Conservation (phyloP, 2,113 vertebrate species). For the Lates calcarifer region DNA sequence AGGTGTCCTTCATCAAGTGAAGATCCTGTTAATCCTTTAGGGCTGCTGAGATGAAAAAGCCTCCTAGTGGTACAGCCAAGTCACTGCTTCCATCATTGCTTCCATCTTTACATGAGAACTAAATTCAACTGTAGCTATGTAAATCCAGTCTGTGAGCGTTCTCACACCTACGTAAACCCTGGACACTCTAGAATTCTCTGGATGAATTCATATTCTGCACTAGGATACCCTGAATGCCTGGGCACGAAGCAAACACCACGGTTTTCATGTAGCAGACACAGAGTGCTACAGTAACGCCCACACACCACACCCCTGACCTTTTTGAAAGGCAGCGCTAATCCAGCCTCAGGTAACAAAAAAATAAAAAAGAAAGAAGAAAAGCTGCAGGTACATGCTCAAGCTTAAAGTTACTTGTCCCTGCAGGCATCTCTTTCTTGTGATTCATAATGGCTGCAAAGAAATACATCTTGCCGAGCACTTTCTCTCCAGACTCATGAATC, state of each 20-base stretch:
- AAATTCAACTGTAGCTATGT: neutral
- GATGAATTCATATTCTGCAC: constrained; percentile 11
- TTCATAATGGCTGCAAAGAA: constrained; percentile 47
- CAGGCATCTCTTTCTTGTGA: constrained; percentile 63
- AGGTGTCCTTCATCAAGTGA: constrained; percentile 25
- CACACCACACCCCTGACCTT: constrained; percentile 63
- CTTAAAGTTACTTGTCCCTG: constrained; percentile 69
- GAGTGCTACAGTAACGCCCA: constrained; percentile 52
- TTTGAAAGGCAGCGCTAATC: constrained; percentile 53
- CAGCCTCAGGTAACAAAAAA: constrained; percentile 47
- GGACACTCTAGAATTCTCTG: neutral
- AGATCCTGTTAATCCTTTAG: constrained; percentile 26
- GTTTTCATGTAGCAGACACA: constrained; percentile 48
- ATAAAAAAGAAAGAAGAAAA: neutral
- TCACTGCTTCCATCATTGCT: constrained; percentile 9
- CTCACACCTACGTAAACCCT: neutral
- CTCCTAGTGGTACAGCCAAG: constrained; percentile 24
- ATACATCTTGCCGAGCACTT: constrained; percentile 45
- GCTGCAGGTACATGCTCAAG: constrained; percentile 63
- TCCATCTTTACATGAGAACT: neutral
- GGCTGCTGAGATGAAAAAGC: constrained; percentile 10
- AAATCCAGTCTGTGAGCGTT: neutral
- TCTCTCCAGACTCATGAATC: constrained; percentile 21
- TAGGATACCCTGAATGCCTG: constrained; percentile 17
- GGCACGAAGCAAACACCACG: constrained; percentile 20